Conservation (phyloP, 2,113 vertebrate genomes). For the Semnornis frantzii region DNA sequence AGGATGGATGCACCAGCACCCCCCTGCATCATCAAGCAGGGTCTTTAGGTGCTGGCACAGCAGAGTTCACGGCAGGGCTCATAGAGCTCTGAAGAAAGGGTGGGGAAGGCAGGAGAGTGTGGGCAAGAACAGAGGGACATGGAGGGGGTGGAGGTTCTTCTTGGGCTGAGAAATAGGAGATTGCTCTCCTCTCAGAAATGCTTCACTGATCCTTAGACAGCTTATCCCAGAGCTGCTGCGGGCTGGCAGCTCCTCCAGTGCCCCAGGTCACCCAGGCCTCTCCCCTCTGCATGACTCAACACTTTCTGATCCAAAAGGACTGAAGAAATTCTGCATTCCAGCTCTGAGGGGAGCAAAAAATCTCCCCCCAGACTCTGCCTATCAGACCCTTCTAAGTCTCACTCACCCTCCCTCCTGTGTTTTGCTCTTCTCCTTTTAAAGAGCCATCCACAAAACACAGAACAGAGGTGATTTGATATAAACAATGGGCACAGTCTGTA, state of each 20-base stretch:
- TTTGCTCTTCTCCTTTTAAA: background rate
- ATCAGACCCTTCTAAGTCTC: background rate
- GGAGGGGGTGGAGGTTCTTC: background rate
- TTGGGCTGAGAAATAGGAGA: background rate
- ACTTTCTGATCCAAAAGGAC: background rate
- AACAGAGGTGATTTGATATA: background rate
- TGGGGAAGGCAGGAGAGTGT: background rate
- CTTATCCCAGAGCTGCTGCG: background rate
- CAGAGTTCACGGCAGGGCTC: accelerated
- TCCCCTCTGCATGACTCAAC: background rate
- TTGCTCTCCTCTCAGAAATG: background rate
- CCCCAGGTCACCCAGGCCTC: background rate
- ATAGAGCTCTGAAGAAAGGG: background rate
- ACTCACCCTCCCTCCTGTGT: accelerated
- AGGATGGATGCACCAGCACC: background rate
- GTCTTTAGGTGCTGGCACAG: background rate
- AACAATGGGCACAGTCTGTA: background rate
- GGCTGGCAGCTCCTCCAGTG: accelerated
- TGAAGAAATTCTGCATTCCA: background rate
- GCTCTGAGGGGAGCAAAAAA: background rate
- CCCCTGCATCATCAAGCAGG: too few relatives aligned
- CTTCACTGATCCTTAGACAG: background rate
- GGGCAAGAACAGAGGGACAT: background rate
- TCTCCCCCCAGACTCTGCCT: background rate
- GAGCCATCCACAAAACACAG: background rate